Evolutionary conservation across 2,113 vertebrate genomes (phyloP).

Genomic region (Tupaia chinensis): DNA sequence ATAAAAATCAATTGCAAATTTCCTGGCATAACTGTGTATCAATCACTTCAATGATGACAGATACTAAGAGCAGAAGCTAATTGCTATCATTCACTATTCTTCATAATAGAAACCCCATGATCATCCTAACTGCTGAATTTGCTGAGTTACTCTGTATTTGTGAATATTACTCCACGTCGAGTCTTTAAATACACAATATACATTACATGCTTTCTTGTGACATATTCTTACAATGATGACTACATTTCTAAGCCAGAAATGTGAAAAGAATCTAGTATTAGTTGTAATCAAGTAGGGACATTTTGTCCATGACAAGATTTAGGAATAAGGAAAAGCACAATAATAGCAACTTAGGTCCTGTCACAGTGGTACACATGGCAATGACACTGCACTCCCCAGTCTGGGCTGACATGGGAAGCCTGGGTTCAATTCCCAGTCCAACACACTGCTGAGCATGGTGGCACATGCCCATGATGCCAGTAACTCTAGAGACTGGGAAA

Average conservation of each 20-base stretch:
- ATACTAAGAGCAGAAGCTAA: not conserved
- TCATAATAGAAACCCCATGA: not conserved
- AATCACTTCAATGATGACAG: not conserved
- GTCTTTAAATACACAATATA: not conserved
- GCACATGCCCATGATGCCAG: no score
- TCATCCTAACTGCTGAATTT: not conserved
- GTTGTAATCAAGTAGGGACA: not conserved
- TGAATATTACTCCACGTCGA: not conserved
- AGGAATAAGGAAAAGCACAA: not conserved
- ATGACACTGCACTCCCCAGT: no score
- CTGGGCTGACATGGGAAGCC: no score
- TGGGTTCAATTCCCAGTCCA: no score
- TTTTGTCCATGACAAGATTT: not conserved
- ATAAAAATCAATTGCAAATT: conserved; percentile 49
- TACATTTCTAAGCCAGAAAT: not conserved
- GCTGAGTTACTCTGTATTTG: not conserved
- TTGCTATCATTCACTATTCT: not conserved
- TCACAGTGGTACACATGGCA: no score
- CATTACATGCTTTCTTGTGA: not conserved
- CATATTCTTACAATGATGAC: not conserved
- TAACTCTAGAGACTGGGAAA: no score
- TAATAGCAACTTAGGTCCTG: no score
- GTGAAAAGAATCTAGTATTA: not conserved
- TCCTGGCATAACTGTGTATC: not conserved
- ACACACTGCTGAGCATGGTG: no score